phyloP scores from a whole-genome alignment of 2,113 vertebrate species.

The Candoia aspera region DNA sequence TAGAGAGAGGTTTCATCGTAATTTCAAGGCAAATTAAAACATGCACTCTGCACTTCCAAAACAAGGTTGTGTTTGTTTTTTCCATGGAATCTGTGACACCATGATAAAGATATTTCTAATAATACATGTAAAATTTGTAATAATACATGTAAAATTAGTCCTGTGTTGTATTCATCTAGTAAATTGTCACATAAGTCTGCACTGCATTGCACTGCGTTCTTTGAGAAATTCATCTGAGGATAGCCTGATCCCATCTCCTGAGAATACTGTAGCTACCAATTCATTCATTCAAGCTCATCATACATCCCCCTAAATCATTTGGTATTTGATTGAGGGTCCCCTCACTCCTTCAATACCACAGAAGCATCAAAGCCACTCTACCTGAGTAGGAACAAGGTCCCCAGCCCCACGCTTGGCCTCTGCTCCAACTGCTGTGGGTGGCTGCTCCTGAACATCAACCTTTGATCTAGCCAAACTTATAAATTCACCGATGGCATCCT shows the following conservation, averaged over 20 bases:
- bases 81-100: background rate
- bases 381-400: slow-evolving; percentile 49
- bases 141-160: background rate
- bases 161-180: background rate
- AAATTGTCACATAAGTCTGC: background rate
- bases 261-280: background rate
- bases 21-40: background rate
- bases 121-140: too few relatives aligned
- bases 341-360: background rate
- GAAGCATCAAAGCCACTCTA: slow-evolving; percentile 37
- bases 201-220: background rate
- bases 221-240: background rate
- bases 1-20: background rate
- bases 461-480: slow-evolving; percentile 77
- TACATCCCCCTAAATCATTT: background rate
- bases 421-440: slow-evolving; percentile 26
- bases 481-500: slow-evolving; percentile 79
- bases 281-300: background rate
- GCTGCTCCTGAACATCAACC: slow-evolving; percentile 60
- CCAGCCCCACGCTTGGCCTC: background rate
- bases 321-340: background rate
- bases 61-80: background rate
- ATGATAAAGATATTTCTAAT: background rate
- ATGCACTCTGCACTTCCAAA: background rate
- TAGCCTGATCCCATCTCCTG: background rate